Evolutionary conservation across 2,797 vertebrate species (phyloP).

Genomic region (Tenualosa thibaudeaui): DNA sequence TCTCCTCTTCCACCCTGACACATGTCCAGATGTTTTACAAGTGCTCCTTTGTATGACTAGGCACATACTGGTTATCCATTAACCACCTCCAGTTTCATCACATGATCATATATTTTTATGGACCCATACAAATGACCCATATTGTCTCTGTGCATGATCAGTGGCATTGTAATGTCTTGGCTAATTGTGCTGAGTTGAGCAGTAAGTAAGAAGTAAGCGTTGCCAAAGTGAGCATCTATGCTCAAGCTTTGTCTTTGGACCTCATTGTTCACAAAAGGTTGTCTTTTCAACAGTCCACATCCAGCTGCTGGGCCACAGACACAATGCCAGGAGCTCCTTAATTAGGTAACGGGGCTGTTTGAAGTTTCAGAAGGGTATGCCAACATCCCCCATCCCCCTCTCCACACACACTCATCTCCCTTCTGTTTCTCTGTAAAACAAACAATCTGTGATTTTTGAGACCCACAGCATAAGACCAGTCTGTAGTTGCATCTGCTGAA

Average conservation of each 20-base stretch:
- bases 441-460: not conserved
- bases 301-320: not conserved
- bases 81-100: not conserved
- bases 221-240: not conserved
- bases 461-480: not conserved
- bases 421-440: not conserved
- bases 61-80: not conserved
- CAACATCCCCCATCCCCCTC: not conserved
- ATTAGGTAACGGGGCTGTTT: slow-evolving; percentile 39
- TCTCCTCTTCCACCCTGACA: not conserved
- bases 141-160: not conserved
- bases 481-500: too few species aligned
- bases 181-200: not conserved
- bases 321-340: not conserved
- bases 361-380: slow-evolving; percentile 30
- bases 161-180: not conserved
- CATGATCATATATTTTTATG: not conserved
- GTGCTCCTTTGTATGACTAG: not conserved
- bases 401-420: not conserved
- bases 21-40: not conserved
- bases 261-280: not conserved
- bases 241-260: not conserved
- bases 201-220: not conserved
- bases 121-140: not conserved
- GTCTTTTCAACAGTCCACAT: not conserved